Base-by-base conservation (phyloP, 2,113 vertebrate species). In the Alaudala cheleensis region DNA sequence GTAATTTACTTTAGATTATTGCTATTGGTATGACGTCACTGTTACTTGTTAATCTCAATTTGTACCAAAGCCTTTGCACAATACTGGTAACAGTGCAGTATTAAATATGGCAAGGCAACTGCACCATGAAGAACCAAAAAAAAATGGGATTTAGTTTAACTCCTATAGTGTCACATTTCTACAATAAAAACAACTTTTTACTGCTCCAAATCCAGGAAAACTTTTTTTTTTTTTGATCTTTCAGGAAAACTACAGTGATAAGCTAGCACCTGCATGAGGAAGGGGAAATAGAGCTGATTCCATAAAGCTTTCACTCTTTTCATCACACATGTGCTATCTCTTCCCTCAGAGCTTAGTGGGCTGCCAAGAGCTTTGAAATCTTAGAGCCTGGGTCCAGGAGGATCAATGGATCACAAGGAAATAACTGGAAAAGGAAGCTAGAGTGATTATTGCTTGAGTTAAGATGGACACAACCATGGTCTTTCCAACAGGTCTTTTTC, bases 151-250 rank as follows among this genome's bases (percentile, higher is more conserved):
- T 88, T 53, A 16, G 11, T 33, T 77, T 81, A 51, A 49, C 56
- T 86, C 47, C 24, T 81, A 56, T 0, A 0, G 34, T 62, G 47
- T 79, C 69, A 62, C 17, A 91, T 88, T 89, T 74, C 82, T 94
- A 42, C 82, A 81, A 26, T 61, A 70, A 90, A 85, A 88, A 5
- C 11, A 69, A 42, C 34, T 23, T 91, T 84, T 91, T 84, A 66
- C 67, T 45, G 37, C 29, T 86, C 25, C 49, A 57, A 67, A 93
- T 40, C 31, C 61, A 72, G 49, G 57, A 91, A 66, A 57, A 50
- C 9, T 91, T 80, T 71, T 91, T 96, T 57, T 91, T 80, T 71
- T 91, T 96, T 57, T 93, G 65, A 72, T 87, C 77, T 91, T 88
- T 74, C 45, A 56, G 60, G 54, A 91, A 90, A 88, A 33, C 50